Evolutionary conservation across 2,888 invertebrate species (phyloP), one percentile per base, ranked within the genome.

Genomic region (Cephus nigrinus): DNA sequence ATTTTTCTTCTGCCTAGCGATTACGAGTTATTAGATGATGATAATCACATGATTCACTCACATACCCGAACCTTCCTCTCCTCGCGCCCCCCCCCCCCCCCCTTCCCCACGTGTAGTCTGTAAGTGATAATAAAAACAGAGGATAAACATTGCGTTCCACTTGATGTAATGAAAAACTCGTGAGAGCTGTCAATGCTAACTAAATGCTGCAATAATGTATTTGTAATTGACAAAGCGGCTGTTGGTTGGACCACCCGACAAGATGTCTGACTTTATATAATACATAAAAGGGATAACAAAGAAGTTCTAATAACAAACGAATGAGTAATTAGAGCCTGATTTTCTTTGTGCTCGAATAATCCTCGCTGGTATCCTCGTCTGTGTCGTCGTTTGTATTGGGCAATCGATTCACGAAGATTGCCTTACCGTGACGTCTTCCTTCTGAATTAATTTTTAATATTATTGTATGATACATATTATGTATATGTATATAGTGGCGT

Each of bases 371-470:
- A 80, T 72, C 74, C 73, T 71, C 23, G 11, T 33, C 71, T 9
- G 30, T 30, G 12, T 32, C 33, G 12, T 71, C 30, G 30, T 69
- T 35, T 30, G 12, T n/a, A 55, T 33, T 35, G 23, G 34, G 30
- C 30, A 69, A 72, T 68, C 36, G 35, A 77, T 90, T 85, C 68
- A 82, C 78, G 78, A 90, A 89, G 55, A 86, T 78, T 55, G 87
- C 86, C 84, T 89, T 90, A 68, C 90, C 89, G 73, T 81, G 85
- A 74, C 87, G 85, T 82, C 91, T 87, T 75, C 88, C 88, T 82
- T 89, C 91, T 91, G 76, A 68, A 87, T 35, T 34, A 12, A 32
- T 55, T 72, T 69, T 75, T 33, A 36, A 33, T 40, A 31, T 69
- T 30, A 69, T 12, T 71, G 12, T 12, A 15, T 12, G 11, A 32